A percentile compares a stretch with the other conserved stretches of the same genome.
phyloP scores from a whole-genome alignment of 2,113 vertebrate genomes.

The Haemorhous mexicanus region DNA sequence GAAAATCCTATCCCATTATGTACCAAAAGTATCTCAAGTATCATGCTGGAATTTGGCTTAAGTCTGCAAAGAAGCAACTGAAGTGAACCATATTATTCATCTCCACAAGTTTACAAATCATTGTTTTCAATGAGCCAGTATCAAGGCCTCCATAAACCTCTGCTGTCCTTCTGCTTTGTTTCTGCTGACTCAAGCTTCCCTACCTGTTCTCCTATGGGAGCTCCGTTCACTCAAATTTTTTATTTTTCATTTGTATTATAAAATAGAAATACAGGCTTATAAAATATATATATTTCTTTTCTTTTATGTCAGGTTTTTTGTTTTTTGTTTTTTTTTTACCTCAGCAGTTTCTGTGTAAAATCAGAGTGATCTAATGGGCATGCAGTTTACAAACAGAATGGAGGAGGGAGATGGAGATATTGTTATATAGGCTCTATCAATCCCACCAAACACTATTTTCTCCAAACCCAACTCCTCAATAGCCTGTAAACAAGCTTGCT shows the following conservation, averaged over 20 bases:
- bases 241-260: background rate
- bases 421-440: background rate
- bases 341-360: background rate
- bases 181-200: conserved; percentile 30
- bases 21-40: background rate
- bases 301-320: background rate
- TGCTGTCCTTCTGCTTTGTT: background rate
- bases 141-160: conserved; percentile 33
- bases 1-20: background rate
- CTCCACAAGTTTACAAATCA: background rate
- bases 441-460: background rate
- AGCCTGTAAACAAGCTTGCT: conserved; percentile 7
- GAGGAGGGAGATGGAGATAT: background rate
- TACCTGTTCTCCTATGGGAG: background rate
- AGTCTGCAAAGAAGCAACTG: background rate
- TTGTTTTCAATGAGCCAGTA: background rate
- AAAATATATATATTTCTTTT: background rate
- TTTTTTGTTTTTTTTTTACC: background rate
- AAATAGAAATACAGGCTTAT: background rate
- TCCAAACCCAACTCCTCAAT: background rate
- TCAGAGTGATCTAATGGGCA: background rate
- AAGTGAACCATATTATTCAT: conserved; percentile 20
- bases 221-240: background rate
- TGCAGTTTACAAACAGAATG: background rate
- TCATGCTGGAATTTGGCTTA: background rate